phyloP scores from a whole-genome alignment of 2,888 invertebrate genomes.

The Agonopterix heracliana region DNA sequence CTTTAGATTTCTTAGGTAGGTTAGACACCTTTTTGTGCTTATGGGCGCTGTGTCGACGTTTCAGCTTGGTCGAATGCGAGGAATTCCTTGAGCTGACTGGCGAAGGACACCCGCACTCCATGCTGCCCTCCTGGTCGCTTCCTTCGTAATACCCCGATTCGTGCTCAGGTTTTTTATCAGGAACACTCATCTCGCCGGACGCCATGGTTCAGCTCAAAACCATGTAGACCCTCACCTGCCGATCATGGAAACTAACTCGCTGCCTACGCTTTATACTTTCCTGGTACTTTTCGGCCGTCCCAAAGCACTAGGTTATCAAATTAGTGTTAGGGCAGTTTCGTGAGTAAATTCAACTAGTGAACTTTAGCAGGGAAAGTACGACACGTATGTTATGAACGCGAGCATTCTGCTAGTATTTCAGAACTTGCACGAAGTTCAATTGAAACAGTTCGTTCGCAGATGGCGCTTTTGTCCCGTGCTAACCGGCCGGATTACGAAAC shows the following conservation, averaged over 20 bases:
- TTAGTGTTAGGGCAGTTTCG: background rate
- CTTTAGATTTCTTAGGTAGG: conserved; percentile 47
- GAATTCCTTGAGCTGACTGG: conserved; percentile 65
- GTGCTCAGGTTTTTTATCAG: conserved; percentile 81
- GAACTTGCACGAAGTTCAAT: conserved; percentile 50
- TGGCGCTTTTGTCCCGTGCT: conserved; percentile 48
- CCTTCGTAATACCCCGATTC: conserved; percentile 92
- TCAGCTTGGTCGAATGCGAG: conserved; percentile 59
- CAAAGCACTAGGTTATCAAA: background rate
- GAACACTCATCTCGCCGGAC: conserved; percentile 76
- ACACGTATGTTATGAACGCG: conserved; percentile 58
- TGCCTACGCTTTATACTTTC: background rate
- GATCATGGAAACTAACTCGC: conserved; percentile 18
- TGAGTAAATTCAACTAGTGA: conserved; percentile 15
- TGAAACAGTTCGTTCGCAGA: conserved; percentile 39
- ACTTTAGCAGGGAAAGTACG: conserved; percentile 61
- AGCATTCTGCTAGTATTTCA: conserved; percentile 54
- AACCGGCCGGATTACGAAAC: conserved; percentile 22
- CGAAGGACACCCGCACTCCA: conserved; percentile 71
- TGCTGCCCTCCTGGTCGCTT: conserved; percentile 78
- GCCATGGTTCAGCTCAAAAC: conserved; percentile 68
- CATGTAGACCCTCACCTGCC: conserved; percentile 47
- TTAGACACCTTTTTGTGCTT: conserved; percentile 47
- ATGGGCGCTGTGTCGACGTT: conserved; percentile 54
- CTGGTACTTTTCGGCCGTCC: background rate